Percentiles rank a stretch among this genome's conserved stretches.
Evolutionary conservation across 1,140 invertebrate genomes (phyloP).

Genomic region (Cepaea nemoralis): DNA sequence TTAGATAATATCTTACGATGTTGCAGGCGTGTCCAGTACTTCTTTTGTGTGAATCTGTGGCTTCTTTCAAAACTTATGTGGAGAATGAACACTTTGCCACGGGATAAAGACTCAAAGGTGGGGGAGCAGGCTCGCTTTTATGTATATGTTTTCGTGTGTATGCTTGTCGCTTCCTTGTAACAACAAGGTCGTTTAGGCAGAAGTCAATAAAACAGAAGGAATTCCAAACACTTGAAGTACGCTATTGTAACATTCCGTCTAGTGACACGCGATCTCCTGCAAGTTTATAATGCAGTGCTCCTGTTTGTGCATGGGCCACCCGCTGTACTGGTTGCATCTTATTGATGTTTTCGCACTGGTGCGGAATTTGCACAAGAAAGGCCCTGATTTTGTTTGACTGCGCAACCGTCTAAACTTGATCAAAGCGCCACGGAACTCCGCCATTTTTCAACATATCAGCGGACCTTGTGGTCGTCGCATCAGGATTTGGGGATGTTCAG

Average conservation of each 20-base stretch:
- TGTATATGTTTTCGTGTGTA: too few species aligned
- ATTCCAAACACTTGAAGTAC: neutral
- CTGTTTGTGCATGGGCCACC: neutral
- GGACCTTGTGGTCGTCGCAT: neutral
- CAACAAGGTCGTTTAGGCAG: too few species aligned
- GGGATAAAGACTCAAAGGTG: too few species aligned
- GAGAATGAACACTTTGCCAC: too few species aligned
- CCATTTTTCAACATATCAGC: slow-evolving; percentile 8
- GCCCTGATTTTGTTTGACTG: neutral
- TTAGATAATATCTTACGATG: too few species aligned
- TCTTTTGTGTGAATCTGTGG: too few species aligned
- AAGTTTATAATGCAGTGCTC: neutral
- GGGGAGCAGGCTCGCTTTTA: too few species aligned
- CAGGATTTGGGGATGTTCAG: neutral
- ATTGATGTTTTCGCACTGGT: neutral
- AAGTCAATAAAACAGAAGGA: too few species aligned
- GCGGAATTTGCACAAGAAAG: neutral
- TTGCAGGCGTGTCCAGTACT: too few species aligned
- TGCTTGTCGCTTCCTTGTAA: too few species aligned
- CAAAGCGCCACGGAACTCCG: neutral
- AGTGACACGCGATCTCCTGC: neutral
- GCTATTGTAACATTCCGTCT: neutral
- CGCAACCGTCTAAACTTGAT: neutral
- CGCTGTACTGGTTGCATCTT: neutral
- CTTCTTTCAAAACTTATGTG: too few species aligned